Evolutionary conservation across 2,888 invertebrate genomes (phyloP).

Genomic region (Ophioninae sp.): DNA sequence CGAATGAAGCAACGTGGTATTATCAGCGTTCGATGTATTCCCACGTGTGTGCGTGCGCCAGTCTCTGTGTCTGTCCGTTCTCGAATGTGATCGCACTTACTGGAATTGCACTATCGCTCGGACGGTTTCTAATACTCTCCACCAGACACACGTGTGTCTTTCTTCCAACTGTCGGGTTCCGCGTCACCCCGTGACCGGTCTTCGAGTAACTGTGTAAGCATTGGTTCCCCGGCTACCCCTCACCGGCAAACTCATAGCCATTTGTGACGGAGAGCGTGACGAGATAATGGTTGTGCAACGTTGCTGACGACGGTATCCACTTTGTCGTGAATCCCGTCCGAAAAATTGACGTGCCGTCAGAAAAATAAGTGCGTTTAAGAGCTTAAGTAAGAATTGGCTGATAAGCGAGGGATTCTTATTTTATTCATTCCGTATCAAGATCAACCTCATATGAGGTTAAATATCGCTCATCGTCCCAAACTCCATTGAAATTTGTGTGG

Average conservation of each 20-base stretch:
- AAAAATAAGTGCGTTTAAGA: no score
- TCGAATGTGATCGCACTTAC: conserved; percentile 15
- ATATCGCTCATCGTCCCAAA: no score
- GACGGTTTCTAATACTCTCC: conserved; percentile 27
- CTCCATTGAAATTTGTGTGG: neutral
- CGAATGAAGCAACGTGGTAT: conserved; percentile 40
- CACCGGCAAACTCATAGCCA: neutral
- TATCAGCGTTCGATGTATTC: conserved; percentile 43
- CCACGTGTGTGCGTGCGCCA: neutral
- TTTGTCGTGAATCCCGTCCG: neutral
- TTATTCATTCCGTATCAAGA: no score
- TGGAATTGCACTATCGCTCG: conserved; percentile 12
- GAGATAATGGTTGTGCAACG: conserved; percentile 33
- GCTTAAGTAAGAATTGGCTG: no score
- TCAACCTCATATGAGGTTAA: no score
- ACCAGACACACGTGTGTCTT: conserved; percentile 18
- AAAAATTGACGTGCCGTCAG: neutral
- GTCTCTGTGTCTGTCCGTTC: neutral
- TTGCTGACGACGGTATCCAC: conserved; percentile 8
- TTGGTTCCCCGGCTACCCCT: neutral
- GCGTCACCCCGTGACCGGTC: conserved; percentile 33
- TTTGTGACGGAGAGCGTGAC: conserved; percentile 29
- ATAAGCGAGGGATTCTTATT: no score
- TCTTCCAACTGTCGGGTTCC: conserved; percentile 9
- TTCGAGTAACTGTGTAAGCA: neutral